Percentiles rank a stretch among this genome's conserved stretches.
These are phyloP conservation scores for Sarcophaga subvicina DNA, from an alignment of 2,888 invertebrate species.

Conservation along the genomic window DNA sequence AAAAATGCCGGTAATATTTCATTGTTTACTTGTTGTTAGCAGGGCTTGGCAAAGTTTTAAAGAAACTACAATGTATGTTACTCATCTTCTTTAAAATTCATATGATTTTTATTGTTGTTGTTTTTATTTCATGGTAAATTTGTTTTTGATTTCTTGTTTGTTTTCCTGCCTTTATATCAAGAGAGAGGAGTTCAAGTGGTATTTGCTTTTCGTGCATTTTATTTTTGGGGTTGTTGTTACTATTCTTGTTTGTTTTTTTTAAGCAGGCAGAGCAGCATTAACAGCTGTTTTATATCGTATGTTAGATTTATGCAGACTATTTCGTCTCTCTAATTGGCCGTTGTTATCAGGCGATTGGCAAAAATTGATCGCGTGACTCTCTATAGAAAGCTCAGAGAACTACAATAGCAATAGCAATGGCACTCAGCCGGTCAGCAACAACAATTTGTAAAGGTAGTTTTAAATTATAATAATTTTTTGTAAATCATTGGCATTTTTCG, in stretches of 20 bases:
- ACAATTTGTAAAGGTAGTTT: neutral
- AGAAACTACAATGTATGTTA: neutral
- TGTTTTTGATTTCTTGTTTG: slow-evolving; percentile 9
- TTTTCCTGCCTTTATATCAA: neutral
- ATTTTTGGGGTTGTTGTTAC: neutral
- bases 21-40: neutral
- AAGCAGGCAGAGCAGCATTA: neutral
- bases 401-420: neutral
- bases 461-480: neutral
- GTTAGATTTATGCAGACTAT: slow-evolving; percentile 53
- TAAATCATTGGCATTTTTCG: neutral
- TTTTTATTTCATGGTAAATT: slow-evolving; percentile 3
- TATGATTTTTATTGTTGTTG: neutral
- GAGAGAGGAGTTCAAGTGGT: neutral
- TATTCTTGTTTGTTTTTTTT: neutral
- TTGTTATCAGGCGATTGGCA: slow-evolving; percentile 63
- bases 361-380: slow-evolving; percentile 66
- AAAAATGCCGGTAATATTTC: neutral
- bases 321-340: slow-evolving; percentile 65
- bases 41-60: neutral
- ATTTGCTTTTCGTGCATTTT: neutral
- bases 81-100: neutral
- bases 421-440: neutral
- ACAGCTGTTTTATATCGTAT: slow-evolving; percentile 60
- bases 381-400: neutral